Evolutionary conservation across 37 sponge, comb jelly and placozoan genomes (phyloP), one percentile per base, ranked within the genome.

Genomic region (Aphrocallistes beatrix): DNA sequence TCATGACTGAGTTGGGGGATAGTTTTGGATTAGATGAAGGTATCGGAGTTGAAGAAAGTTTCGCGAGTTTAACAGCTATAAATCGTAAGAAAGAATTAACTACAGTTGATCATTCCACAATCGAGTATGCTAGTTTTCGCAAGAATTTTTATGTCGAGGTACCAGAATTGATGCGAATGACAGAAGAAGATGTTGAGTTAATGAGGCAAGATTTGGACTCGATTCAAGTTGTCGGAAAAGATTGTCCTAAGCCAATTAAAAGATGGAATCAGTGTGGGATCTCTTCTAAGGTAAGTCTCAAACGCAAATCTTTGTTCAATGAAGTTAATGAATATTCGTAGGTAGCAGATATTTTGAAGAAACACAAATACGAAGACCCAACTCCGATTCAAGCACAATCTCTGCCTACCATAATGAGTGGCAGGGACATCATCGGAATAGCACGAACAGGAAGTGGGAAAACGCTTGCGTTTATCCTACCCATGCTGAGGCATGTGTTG

Each of bases 401-500:
- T 45, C 93, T 98, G 8, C 99, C 99, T 40, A 93, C 90, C 0
- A 88, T 95, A 88, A 98, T 98, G 99, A 93, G 93, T 1, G 99
- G 99, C 0, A 82, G 94, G 39, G 96, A 98, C 86, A 21, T 95
- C 38, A 95, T 98, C 30, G 99, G 99, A 23, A 95, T 95, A 32
- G 99, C 99, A 0, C 90, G 91, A 45, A 98, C 99, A 23, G 99
- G 99, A 0, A 98, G 99, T 88, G 99, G 99, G 21, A 98, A 98
- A 42, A 98, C 99, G 17, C 88, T 98, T 17, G 96, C 99, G 8
- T 98, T 98, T 82, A 87, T 98, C 19, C 86, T 98, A 48, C 99
- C 96, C 32, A 85, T 98, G 91, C 85, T 98, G 38, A 84, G 99
- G 0, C 99, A 98, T 51, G 87, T 98, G 23, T 38, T 93, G 47